Percentiles rank a stretch among this genome's conserved stretches.
Evolutionary conservation across 1,140 invertebrate genomes (phyloP).

Genomic region (roundworm (Caenorhabditis elegans)): DNA sequence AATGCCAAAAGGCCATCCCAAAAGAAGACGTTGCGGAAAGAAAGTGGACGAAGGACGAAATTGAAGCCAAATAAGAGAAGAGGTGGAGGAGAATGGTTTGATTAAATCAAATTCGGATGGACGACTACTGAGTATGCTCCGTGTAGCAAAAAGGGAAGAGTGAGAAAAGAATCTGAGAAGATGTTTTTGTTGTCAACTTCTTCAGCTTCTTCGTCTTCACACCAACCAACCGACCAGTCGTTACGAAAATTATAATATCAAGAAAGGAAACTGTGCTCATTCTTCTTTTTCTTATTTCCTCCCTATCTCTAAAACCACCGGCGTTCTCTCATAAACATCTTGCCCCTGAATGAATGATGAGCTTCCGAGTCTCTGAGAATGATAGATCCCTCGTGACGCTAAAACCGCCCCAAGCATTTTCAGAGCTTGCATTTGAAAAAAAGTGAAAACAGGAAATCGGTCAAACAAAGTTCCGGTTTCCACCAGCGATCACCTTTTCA

Average conservation of each 20-base stretch:
- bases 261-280: not conserved
- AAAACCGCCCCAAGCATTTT: not conserved
- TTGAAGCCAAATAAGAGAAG: conserved; percentile 24
- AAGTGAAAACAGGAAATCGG: not conserved
- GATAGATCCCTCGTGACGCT: not conserved
- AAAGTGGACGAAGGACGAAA: conserved; percentile 19
- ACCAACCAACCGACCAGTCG: not conserved
- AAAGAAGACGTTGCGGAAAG: not conserved
- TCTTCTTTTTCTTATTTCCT: not conserved
- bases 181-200: not conserved
- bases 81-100: conserved; percentile 26
- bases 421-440: not conserved
- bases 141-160: not conserved
- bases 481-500: not conserved
- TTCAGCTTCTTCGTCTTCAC: not conserved
- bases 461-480: not conserved
- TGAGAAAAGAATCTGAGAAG: not conserved
- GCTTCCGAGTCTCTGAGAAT: not conserved
- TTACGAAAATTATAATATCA: conserved; percentile 21
- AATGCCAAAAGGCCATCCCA: conserved; percentile 22
- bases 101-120: conserved; percentile 30
- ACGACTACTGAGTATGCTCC: not conserved
- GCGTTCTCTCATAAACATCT: not conserved
- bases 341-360: not conserved
- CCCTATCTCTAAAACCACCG: not conserved